A percentile compares a stretch with the other conserved stretches of the same genome.
These are phyloP conservation scores for Cyprinodon tularosa DNA, from an alignment of 2,113 vertebrate species.

Conservation along the genomic window DNA sequence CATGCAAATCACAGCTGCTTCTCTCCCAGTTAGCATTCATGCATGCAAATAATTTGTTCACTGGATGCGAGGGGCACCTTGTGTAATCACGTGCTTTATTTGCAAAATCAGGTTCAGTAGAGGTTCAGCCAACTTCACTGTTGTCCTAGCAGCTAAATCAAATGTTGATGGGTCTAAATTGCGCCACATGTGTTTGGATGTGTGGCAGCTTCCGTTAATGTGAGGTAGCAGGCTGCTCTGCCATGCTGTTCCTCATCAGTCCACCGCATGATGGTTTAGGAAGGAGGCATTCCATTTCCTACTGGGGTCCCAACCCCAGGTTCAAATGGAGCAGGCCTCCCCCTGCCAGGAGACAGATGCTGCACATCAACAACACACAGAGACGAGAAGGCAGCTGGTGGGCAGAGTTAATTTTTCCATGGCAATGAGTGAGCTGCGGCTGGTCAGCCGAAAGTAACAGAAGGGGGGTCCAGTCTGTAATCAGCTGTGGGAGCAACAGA, in stretches of 20 bases:
- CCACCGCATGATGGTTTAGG: constrained; percentile 14
- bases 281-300: constrained; percentile 60
- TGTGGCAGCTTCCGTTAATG: background rate
- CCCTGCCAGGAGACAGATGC: constrained; percentile 37
- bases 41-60: constrained; percentile 41
- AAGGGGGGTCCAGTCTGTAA: constrained; percentile 27
- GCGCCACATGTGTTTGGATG: constrained; percentile 18
- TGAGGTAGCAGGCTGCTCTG: constrained; percentile 7
- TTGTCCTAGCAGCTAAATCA: background rate
- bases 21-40: constrained; percentile 18
- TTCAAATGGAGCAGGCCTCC: constrained; percentile 13
- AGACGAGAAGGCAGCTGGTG: constrained; percentile 41
- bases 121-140: constrained; percentile 35
- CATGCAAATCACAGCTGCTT: constrained; percentile 33
- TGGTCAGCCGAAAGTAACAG: constrained; percentile 43
- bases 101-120: constrained; percentile 39
- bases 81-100: constrained; percentile 19
- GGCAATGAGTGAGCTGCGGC: constrained; percentile 34
- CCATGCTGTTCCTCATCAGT: constrained; percentile 36
- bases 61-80: constrained; percentile 18
- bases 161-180: constrained; percentile 22
- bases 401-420: constrained; percentile 33
- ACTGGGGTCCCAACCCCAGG: constrained; percentile 35
- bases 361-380: constrained; percentile 20
- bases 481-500: constrained; percentile 43